Evolutionary conservation across 2,888 invertebrate species (phyloP), one percentile per base, ranked within the genome.

Genomic region (Cheilosia variabilis): DNA sequence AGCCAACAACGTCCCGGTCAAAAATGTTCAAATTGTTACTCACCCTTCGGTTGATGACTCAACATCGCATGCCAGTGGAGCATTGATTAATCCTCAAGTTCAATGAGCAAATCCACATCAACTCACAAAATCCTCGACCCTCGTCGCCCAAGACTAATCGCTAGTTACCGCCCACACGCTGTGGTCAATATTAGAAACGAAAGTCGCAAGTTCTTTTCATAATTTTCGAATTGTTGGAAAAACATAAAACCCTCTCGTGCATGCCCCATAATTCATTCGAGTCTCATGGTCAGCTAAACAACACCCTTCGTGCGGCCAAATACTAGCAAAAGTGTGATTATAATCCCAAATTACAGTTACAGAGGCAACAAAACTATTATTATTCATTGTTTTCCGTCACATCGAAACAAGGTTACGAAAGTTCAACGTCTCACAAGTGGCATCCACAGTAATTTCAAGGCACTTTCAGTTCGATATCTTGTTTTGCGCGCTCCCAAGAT

Each of bases 331-430:
- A 62, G 45, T 60, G 60, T 60, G 60, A 41, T 24, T 43, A 24
- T 4, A 43, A 43, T 43, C 24, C 41, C 24, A 41, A 58, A 24
- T 15, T 43, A 24, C 15, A 19, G 47, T 13, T 58, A 58, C 41
- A 58, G 60, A 27, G 10, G 17, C n/a, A 41, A 37, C 2, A 43
- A 43, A 60, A 60, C 27, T 60, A 45, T 60, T 60, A 45, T 60
- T 27, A 60, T 45, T 60, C 45, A 45, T 45, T 22, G 24, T 45
- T 45, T 45, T 43, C 2, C 24, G 43, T 34, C 50, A 5, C 15
- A 41, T 62, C 34, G 37, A 15, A 71, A 50, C 58, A 71, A 71
- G 71, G 71, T 50, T 71, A 58, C 41, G 19, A 37, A 62, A 72
- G 52, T 52, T 52, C 50, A 58, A 43, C 43, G 43, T 68, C 27